Base-by-base conservation (phyloP, 2,113 vertebrate species). In the Psilopsiagon aymara region DNA sequence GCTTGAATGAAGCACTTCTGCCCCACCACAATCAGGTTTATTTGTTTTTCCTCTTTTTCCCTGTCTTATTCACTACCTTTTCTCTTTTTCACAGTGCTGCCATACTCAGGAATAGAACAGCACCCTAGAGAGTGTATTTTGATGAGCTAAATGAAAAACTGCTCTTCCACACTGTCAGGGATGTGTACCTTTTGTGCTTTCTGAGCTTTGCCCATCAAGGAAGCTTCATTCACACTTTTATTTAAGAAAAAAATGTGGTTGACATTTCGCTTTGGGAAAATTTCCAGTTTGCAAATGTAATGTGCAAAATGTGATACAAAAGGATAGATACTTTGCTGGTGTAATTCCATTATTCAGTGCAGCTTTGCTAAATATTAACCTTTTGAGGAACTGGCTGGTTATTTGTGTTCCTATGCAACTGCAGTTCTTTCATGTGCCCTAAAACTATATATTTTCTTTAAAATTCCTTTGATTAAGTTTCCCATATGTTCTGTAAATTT, bases 141-240 rank as follows among this genome's bases (percentile, higher is more conserved):
- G 77, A 87, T 84, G 76, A 90, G 69, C 51, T 90, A 80, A 94
- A 88, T 66, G 64, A 82, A 92, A 95, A 93, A 60, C 78, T 82
- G 63, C 51, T 96, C 67, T 90, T 86, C 63, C 90, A 55, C 0
- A 1, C 68, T 88, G 78, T 86, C 90, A 90, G 52, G 76, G 73
- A 81, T 4, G 73, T 81, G n/a, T 79, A 81, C 64, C 92, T 49
- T 15, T 44, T 41, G 52, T 77, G 53, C 66, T 88, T 75, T 91
- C 92, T 91, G 87, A 95, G 90, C 89, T 91, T 46, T 69, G 69
- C 70, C 91, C 91, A 70, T 91, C 81, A 91, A 92, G 86, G 74
- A 91, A 87, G 57, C 41, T 89, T 94, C 84, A 93, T 90, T 79
- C 80, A 86, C 63, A 43, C 41, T 80, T 93, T 66, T 17, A 75